Evolutionary conservation across 1,140 invertebrate species (phyloP).

Genomic region (Bradysia coprophila): DNA sequence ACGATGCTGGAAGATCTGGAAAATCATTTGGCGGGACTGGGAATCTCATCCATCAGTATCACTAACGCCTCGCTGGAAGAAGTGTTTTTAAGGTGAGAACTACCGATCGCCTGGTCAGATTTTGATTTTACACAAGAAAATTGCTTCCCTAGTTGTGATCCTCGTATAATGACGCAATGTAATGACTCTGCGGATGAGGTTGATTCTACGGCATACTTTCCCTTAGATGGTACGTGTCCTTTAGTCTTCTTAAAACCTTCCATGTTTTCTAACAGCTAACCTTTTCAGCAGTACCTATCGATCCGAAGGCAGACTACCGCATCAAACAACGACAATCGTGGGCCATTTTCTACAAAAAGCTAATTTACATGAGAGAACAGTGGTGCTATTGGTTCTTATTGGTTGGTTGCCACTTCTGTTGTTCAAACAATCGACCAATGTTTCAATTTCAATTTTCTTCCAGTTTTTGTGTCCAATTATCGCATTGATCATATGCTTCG

Average conservation of each 20-base stretch:
- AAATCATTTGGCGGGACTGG: constrained; percentile 30
- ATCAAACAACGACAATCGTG: constrained; percentile 8
- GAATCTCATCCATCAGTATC: constrained; percentile 55
- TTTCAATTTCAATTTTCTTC: neutral
- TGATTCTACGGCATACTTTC: neutral
- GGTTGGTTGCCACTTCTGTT: no score
- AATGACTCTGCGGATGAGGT: neutral
- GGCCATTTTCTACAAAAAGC: constrained; percentile 20
- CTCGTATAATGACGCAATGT: neutral
- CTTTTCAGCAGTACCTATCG: no score
- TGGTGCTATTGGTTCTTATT: constrained; percentile 12
- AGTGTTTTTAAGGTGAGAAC: constrained; percentile 63
- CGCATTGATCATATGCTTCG: constrained; percentile 2
- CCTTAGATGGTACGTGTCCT: neutral
- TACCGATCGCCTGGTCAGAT: no score
- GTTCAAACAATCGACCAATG: no score
- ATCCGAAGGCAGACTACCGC: no score
- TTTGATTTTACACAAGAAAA: no score
- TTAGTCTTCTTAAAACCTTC: no score
- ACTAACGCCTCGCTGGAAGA: constrained; percentile 71
- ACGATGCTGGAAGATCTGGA: constrained; percentile 46
- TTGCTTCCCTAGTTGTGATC: neutral
- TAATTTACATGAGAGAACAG: constrained; percentile 13
- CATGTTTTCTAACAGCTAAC: no score
- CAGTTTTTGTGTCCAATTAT: constrained; percentile 11